These are phyloP conservation scores for Lithobius niger DNA, from an alignment of 1,140 invertebrate species.

Conservation along the genomic window DNA sequence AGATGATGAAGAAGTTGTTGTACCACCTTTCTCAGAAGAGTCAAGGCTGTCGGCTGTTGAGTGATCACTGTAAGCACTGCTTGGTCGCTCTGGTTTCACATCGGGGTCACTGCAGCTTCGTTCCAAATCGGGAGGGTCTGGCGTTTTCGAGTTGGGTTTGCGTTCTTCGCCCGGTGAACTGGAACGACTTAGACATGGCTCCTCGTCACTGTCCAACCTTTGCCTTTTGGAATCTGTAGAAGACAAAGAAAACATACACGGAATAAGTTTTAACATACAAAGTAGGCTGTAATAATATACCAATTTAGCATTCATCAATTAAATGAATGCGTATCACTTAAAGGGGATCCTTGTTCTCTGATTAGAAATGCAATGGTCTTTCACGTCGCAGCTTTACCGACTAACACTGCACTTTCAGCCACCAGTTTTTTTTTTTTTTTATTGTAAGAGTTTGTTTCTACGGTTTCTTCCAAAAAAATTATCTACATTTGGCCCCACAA, in stretches of 20 bases:
- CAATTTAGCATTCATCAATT: no score
- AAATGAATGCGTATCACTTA: no score
- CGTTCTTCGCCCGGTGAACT: not conserved
- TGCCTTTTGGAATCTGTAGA: conserved; percentile 1
- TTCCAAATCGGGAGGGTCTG: not conserved
- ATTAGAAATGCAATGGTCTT: no score
- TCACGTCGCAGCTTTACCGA: no score
- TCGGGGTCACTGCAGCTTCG: not conserved
- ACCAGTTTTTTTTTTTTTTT: no score
- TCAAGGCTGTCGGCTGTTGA: conserved; percentile 3
- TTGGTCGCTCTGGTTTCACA: not conserved
- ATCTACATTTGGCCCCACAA: no score
- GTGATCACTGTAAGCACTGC: conserved; percentile 1
- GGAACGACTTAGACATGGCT: not conserved
- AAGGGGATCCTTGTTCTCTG: no score
- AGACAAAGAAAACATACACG: not conserved
- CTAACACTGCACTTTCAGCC: no score
- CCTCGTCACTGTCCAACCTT: not conserved
- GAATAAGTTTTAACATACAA: no score
- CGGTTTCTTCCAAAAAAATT: no score
- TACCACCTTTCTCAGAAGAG: not conserved
- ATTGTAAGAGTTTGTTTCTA: no score
- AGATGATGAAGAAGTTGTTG: not conserved
- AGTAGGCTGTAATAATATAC: no score
- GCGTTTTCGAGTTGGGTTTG: not conserved